These are phyloP conservation scores for Corynorhinus townsendii DNA, from an alignment of 2,113 vertebrate species.

Conservation along the genomic window DNA sequence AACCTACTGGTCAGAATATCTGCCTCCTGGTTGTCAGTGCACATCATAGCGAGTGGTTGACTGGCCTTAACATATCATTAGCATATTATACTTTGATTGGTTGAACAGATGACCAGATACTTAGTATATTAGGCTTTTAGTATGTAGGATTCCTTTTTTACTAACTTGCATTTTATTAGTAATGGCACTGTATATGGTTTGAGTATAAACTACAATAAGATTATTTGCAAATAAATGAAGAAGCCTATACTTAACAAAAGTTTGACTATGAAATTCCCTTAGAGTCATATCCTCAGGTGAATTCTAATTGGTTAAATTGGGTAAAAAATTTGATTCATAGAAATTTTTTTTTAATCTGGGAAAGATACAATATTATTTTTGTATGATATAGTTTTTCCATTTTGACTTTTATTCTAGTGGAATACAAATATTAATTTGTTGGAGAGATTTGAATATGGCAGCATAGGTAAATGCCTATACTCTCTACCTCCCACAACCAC, in stretches of 20 bases:
- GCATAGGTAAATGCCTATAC: no score
- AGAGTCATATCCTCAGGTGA: not conserved
- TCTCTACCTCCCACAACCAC: no score
- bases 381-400: not conserved
- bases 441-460: no score
- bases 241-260: not conserved
- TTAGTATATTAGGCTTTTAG: no score
- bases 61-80: no score
- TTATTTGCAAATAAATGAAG: not conserved
- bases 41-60: no score
- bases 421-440: slow-evolving; percentile 3
- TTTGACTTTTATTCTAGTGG: not conserved
- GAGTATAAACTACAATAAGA: not conserved
- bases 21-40: no score
- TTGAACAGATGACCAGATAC: no score
- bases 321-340: not conserved
- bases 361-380: not conserved
- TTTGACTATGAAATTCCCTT: not conserved
- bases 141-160: no score
- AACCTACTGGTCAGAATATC: no score
- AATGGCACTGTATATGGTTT: not conserved
- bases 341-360: not conserved
- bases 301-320: not conserved
- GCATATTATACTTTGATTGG: no score
- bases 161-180: no score